Percentiles rank a stretch among this genome's conserved stretches.
These are phyloP conservation scores for Lapara coniferarum DNA, from an alignment of 2,888 invertebrate species.

Conservation along the genomic window DNA sequence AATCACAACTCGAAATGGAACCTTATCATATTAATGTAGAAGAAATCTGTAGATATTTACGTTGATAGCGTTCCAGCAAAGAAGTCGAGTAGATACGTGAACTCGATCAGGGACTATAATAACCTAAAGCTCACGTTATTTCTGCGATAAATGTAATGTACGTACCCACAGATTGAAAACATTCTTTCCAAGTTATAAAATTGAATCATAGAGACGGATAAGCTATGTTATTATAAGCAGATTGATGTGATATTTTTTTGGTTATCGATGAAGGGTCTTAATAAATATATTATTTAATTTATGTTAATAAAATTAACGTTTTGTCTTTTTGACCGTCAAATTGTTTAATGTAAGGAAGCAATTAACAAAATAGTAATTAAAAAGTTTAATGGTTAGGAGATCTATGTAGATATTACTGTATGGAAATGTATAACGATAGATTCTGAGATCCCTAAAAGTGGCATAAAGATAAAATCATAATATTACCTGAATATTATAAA, in stretches of 20 bases:
- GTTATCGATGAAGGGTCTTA: not conserved
- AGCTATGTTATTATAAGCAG: slow-evolving; percentile 4
- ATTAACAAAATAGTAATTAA: no score
- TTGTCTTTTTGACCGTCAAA: no score
- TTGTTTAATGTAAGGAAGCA: no score
- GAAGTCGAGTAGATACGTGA: slow-evolving; percentile 78
- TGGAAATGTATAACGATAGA: no score
- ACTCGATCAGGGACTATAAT: slow-evolving; percentile 74
- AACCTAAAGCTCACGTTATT: slow-evolving; percentile 69
- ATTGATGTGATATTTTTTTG: not conserved
- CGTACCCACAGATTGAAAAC: slow-evolving; percentile 47
- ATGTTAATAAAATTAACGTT: no score
- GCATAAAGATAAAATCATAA: no score
- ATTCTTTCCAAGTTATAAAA: slow-evolving; percentile 35
- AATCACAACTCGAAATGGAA: slow-evolving; percentile 37
- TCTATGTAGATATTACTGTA: no score
- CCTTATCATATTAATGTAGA: slow-evolving; percentile 47
- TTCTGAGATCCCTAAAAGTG: no score
- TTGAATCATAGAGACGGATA: slow-evolving; percentile 2
- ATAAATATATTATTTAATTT: no score
- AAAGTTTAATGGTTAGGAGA: no score
- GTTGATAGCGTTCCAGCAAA: slow-evolving; percentile 77
- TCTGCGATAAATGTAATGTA: slow-evolving; percentile 59
- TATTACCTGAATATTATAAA: no score
- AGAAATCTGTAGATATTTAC: slow-evolving; percentile 79